Conservation (phyloP, 2,888 invertebrate genomes). For the Vesta saturnalis region DNA sequence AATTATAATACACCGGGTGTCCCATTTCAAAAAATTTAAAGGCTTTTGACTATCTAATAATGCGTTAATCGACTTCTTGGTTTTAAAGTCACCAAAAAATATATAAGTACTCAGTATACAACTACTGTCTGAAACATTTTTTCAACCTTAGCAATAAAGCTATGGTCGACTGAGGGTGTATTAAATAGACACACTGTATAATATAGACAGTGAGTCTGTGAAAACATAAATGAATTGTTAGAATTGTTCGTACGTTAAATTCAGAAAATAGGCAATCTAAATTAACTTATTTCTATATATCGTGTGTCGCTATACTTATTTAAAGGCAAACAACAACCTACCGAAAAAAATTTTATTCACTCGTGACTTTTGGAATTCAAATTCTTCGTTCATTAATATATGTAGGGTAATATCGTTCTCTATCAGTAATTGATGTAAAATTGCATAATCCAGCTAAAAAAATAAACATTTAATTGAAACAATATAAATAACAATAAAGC, state of each 20-base stretch:
- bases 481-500: neutral
- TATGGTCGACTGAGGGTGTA: too few relatives aligned
- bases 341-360: slow-evolving; percentile 81
- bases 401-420: slow-evolving; percentile 86
- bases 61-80: too few relatives aligned
- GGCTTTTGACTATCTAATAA: too few relatives aligned
- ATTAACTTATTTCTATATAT: slow-evolving; percentile 45
- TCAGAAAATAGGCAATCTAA: slow-evolving; percentile 46
- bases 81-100: too few relatives aligned
- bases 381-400: slow-evolving; percentile 84
- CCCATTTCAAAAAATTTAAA: too few relatives aligned
- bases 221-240: too few relatives aligned
- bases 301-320: slow-evolving; percentile 41
- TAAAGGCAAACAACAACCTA: slow-evolving; percentile 57
- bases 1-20: too few relatives aligned
- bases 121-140: too few relatives aligned
- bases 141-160: too few relatives aligned
- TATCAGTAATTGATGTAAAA: slow-evolving; percentile 81
- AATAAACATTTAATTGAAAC: slow-evolving; percentile 45
- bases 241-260: slow-evolving; percentile 36
- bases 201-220: too few relatives aligned
- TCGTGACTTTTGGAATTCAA: slow-evolving; percentile 77
- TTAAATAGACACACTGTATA: too few relatives aligned
- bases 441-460: slow-evolving; percentile 81
- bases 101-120: too few relatives aligned